Percentiles rank a stretch among this genome's conserved stretches.
Evolutionary conservation across 2,888 invertebrate genomes (phyloP).

Genomic region (Cryptocephalus primarius): DNA sequence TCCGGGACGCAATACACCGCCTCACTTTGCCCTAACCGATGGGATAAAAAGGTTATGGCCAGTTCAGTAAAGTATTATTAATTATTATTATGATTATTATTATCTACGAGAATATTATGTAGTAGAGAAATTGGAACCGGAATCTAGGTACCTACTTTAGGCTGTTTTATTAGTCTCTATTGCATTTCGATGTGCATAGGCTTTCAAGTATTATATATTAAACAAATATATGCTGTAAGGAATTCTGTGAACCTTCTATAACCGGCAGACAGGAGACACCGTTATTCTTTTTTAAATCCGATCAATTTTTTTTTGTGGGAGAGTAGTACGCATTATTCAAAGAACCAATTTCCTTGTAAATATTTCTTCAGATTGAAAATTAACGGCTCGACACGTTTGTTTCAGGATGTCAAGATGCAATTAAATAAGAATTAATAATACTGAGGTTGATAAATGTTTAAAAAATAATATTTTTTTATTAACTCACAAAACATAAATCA

Average conservation of each 20-base stretch:
- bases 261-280: conserved; percentile 15
- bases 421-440: too few relatives aligned
- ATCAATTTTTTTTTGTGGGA: neutral
- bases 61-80: conserved; percentile 49
- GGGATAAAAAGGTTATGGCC: conserved; percentile 41
- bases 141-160: conserved; percentile 31
- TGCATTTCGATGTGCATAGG: conserved; percentile 37
- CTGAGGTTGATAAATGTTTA: too few relatives aligned
- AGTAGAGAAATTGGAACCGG: conserved; percentile 35
- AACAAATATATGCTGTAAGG: conserved; percentile 23
- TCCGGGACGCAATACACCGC: too few relatives aligned
- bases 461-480: too few relatives aligned
- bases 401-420: too few relatives aligned
- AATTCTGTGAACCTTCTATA: conserved; percentile 35
- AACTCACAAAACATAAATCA: too few relatives aligned
- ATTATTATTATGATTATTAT: conserved; percentile 38
- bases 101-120: conserved; percentile 20
- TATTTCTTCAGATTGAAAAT: conserved; percentile 13
- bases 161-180: conserved; percentile 26
- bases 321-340: neutral
- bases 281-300: neutral
- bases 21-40: conserved; percentile 13
- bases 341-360: conserved; percentile 2
- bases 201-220: conserved; percentile 33
- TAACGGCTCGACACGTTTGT: neutral